Base-by-base conservation (phyloP, 2,797 vertebrate genomes). In the Pseudochirops cupreus region DNA sequence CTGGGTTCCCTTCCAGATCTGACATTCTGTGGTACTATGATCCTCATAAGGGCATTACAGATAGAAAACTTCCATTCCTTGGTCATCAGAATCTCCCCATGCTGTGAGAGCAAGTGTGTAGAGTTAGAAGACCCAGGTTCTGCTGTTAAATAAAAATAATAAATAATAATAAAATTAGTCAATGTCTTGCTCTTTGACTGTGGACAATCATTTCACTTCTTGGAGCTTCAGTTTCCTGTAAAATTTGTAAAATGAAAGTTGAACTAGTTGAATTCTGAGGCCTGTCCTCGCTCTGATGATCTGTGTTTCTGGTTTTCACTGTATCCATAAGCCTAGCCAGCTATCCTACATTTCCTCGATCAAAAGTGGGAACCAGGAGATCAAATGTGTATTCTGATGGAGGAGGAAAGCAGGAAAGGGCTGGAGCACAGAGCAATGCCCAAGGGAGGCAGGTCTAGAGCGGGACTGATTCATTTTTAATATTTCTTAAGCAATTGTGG, bases 381-480 rank as follows among this genome's bases (percentile, higher is more conserved):
- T 9, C 33, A 31, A 33, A 6, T 16, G 16, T 55, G 13, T 18
- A 13, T 28, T 96, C 95, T 96, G 94, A 97, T 94, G 92, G 93
- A 57, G 94, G 46, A 18, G 53, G 58, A 95, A 96, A 93, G 57
- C 67, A 93, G 93, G 57, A 96, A 92, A 95, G 62, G 31, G 90
- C 91, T 74, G 29, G 91, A 91, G 95, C 74, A 74, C 10, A 74
- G 67, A 59, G 59, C 39, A n/a, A 93, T 91, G 89, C 74, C 28
- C 57, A 92, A 91, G 92, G 89, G 93, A 93, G 90, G 95, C 92
- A 95, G 94, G 93, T 53, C 94, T 82, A 31, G 46, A 82, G 39
- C 46, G 24, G 67, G 39, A 87, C 24, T 74, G n/a, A 39, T 46
- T 87, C 39, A 46, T 87, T 26, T 87, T 26, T 87, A 46, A 87